Evolutionary conservation across 1,140 invertebrate genomes (phyloP).

Genomic region (Branchinecta lindahli): DNA sequence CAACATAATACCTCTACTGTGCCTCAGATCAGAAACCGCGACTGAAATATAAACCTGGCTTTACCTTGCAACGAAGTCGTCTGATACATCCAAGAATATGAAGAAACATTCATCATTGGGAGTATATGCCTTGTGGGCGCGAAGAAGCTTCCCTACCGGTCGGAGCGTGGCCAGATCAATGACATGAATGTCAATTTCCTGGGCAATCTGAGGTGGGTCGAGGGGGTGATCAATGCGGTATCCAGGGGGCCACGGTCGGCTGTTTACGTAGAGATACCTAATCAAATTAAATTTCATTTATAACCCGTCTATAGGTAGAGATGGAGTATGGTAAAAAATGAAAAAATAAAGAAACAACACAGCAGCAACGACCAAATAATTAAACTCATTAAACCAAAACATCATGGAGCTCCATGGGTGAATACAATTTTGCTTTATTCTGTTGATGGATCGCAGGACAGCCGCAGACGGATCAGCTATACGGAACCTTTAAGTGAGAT

Average conservation of each 20-base stretch:
- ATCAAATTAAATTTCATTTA: slow-evolving; percentile 10
- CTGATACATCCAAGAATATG: slow-evolving; percentile 69
- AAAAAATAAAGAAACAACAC: not conserved
- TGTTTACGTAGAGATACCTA: slow-evolving; percentile 73
- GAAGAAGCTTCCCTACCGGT: slow-evolving; percentile 57
- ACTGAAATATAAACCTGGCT: slow-evolving; percentile 10
- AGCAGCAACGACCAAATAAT: not conserved
- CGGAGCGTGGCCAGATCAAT: slow-evolving; percentile 64
- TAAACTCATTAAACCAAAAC: too few relatives aligned
- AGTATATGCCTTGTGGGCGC: slow-evolving; percentile 69
- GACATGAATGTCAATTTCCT: slow-evolving; percentile 78
- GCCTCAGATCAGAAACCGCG: not conserved
- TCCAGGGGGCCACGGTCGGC: slow-evolving; percentile 63
- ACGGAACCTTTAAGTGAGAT: too few relatives aligned
- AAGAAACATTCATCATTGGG: slow-evolving; percentile 78
- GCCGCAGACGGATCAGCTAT: too few relatives aligned
- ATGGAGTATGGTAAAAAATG: not conserved
- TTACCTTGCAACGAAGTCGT: slow-evolving; percentile 66
- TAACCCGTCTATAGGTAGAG: not conserved
- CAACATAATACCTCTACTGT: too few relatives aligned
- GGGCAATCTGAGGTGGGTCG: slow-evolving; percentile 70
- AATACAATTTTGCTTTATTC: too few relatives aligned
- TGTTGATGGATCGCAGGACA: too few relatives aligned
- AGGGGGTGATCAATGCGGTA: slow-evolving; percentile 61
- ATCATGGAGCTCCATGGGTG: too few relatives aligned